Evolutionary conservation across 1,140 invertebrate species (phyloP).

Genomic region (Olivierus martensii): DNA sequence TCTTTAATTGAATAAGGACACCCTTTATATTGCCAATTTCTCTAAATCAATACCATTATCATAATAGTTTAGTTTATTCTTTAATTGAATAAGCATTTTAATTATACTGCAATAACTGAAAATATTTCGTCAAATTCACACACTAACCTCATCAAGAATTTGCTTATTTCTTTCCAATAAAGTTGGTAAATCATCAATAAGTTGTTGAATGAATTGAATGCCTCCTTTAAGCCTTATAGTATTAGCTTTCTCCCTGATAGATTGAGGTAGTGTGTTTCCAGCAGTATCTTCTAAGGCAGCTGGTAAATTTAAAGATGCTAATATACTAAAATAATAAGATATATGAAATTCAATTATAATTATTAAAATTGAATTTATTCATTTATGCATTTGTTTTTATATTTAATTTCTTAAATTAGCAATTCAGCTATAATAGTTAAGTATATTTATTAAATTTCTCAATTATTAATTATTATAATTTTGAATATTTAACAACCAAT

Average conservation of each 20-base stretch:
- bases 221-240: constrained; percentile 52
- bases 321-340: constrained; percentile 41
- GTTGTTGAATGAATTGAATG: constrained; percentile 33
- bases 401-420: too few relatives aligned
- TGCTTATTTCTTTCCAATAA: constrained; percentile 83
- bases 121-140: background rate
- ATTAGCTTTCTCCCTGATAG: constrained; percentile 71
- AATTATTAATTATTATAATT: too few relatives aligned
- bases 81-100: too few relatives aligned
- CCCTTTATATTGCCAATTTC: background rate
- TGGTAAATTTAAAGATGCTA: constrained; percentile 90
- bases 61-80: background rate
- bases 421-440: too few relatives aligned
- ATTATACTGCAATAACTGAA: too few relatives aligned
- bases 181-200: constrained; percentile 72
- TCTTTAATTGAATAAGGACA: too few relatives aligned
- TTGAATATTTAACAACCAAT: too few relatives aligned
- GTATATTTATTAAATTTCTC: too few relatives aligned
- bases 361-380: too few relatives aligned
- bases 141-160: constrained; percentile 75
- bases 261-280: constrained; percentile 66
- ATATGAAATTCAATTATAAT: too few relatives aligned
- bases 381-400: too few relatives aligned
- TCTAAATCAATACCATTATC: background rate
- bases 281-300: constrained; percentile 85